Evolutionary conservation across 2,888 invertebrate species (phyloP), one percentile per base, ranked within the genome.

Genomic region (Conchocele bisecta): DNA sequence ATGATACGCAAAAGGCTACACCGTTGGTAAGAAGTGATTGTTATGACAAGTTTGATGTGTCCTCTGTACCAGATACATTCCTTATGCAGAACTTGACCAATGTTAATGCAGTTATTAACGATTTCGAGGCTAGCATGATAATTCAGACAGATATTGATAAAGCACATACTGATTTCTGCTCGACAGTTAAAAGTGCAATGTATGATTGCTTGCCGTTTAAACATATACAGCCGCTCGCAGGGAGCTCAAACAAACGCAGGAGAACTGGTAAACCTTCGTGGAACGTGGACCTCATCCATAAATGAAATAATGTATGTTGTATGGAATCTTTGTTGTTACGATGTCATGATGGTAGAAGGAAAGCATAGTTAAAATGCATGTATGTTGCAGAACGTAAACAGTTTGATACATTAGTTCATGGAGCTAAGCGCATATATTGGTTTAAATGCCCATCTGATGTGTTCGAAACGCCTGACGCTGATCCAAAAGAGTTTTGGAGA

Each of bases 341-440:
- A 28, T 50, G 28, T 50, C 28, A 50, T n/a, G 2, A 5, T 2
- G 5, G 17, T 5, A 28, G 13, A 17, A 6, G n/a, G 17, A 28
- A 50, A 28, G n/a, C 3, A 2, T 4, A 7, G 6, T 15, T 50
- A 28, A 3, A 20, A 5, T 2, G 4, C n/a, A 33, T n/a, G 4
- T 50, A 50, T 50, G 6, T 50, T 6, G 5, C 3, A 5, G 31
- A 50, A 50, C 50, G 50, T 26, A 50, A 50, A 28, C 7, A 17
- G 17, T 50, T 50, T 50, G 50, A 50, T 50, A 50, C n/a, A 50
- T 7, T n/a, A n/a, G n/a, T n/a, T n/a, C n/a, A n/a, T 17, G 31
- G 29, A 29, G 6, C 28, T 9, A 26, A 50, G 17, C 50, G 50
- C 6, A 24, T 15, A 17, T 28, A 50, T 28, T 50, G 50, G 50